Conservation (phyloP, 2,888 invertebrate species). For the Thyatira batis region DNA sequence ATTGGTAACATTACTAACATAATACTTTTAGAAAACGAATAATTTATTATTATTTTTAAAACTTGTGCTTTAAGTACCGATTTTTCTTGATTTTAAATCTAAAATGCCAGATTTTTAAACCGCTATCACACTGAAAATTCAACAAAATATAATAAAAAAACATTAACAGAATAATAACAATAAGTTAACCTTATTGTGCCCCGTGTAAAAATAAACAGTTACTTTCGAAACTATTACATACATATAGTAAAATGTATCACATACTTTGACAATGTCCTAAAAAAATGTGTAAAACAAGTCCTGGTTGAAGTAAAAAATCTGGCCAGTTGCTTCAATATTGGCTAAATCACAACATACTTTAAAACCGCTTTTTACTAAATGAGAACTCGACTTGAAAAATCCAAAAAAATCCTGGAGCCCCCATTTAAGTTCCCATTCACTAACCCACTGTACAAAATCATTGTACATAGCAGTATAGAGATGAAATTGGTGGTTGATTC, state of each 20-base stretch:
- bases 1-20: background rate
- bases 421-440: too few relatives aligned
- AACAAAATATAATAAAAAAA: background rate
- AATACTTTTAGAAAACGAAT: background rate
- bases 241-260: background rate
- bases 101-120: background rate
- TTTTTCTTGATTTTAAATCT: background rate
- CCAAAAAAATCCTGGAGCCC: background rate
- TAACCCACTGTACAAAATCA: too few relatives aligned
- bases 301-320: background rate
- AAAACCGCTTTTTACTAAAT: background rate
- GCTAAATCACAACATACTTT: background rate
- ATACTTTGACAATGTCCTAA: background rate
- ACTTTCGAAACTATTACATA: background rate
- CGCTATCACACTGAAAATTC: background rate
- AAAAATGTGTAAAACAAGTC: background rate
- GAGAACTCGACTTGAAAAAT: background rate
- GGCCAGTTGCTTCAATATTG: background rate
- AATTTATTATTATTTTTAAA: background rate
- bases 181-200: background rate
- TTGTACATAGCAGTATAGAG: too few relatives aligned
- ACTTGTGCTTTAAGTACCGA: background rate
- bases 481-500: too few relatives aligned
- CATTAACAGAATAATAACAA: background rate
- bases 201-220: background rate